phyloP scores from a whole-genome alignment of 2,797 vertebrate genomes.

The Eupleurogrammus muticus region DNA sequence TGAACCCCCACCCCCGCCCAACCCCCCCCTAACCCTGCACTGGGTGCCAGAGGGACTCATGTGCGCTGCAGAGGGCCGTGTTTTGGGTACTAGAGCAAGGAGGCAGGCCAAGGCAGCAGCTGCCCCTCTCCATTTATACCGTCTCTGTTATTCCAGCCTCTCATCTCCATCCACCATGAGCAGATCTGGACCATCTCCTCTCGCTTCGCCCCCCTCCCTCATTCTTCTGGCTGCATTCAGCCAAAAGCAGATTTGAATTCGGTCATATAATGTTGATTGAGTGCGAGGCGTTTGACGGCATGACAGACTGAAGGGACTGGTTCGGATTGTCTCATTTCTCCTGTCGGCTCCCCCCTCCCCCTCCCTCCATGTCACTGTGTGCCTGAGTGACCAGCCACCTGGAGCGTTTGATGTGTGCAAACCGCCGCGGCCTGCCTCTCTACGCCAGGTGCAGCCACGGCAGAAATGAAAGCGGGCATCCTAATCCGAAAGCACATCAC shows the following conservation, averaged over 20 bases:
- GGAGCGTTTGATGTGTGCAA: slow-evolving; percentile 74
- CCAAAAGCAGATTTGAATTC: slow-evolving; percentile 28
- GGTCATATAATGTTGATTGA: slow-evolving; percentile 41
- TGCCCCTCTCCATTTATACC: slow-evolving; percentile 60
- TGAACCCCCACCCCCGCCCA: slow-evolving; percentile 49
- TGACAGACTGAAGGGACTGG: slow-evolving; percentile 46
- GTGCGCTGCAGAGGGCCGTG: slow-evolving; percentile 73
- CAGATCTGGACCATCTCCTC: slow-evolving; percentile 41
- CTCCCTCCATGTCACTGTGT: slow-evolving; percentile 37
- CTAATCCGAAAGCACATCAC: slow-evolving; percentile 72
- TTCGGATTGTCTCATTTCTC: slow-evolving; percentile 44
- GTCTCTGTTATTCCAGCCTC: slow-evolving; percentile 58
- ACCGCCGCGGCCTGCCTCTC: slow-evolving; percentile 48
- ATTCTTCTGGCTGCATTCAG: slow-evolving; percentile 27
- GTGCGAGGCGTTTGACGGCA: slow-evolving; percentile 43
- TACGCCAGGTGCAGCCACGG: slow-evolving; percentile 72
- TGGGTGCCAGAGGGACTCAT: slow-evolving; percentile 80
- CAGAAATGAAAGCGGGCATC: slow-evolving; percentile 63
- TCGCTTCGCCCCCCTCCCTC: slow-evolving; percentile 18
- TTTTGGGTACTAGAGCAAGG: slow-evolving; percentile 68
- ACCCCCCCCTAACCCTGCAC: slow-evolving; percentile 31
- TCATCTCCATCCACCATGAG: slow-evolving; percentile 45
- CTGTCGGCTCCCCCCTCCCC: slow-evolving; percentile 37
- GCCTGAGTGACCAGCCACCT: slow-evolving; percentile 75
- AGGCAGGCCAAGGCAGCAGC: slow-evolving; percentile 72